Conservation (phyloP, 2,888 invertebrate species). For the Stegophylla sp. region DNA sequence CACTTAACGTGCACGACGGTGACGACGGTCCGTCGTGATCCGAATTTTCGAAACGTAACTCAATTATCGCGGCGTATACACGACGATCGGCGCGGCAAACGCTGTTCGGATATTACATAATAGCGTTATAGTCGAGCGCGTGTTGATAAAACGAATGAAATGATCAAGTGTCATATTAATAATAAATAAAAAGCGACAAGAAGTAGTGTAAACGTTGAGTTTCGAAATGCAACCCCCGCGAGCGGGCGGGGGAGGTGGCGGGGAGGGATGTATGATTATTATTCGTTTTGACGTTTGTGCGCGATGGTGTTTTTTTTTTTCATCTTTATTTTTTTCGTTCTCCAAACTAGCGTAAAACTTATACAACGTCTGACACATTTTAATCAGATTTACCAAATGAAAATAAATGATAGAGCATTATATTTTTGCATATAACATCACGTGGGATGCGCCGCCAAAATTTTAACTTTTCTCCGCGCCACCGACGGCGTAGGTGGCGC, state of each 20-base stretch:
- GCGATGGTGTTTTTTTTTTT: constrained; percentile 13
- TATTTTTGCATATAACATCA: not conserved
- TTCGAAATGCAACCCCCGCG: not conserved
- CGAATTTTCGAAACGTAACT: not conserved
- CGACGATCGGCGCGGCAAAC: not conserved
- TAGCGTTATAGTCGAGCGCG: not conserved
- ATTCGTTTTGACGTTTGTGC: constrained; percentile 22
- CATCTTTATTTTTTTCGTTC: too few relatives aligned
- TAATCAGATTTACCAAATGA: constrained; percentile 21
- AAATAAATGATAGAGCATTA: constrained; percentile 24
- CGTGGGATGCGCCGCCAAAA: not conserved
- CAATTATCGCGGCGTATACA: not conserved
- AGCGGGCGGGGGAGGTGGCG: too few relatives aligned
- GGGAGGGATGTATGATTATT: too few relatives aligned
- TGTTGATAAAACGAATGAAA: not conserved
- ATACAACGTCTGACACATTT: constrained; percentile 42
- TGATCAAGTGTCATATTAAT: constrained; percentile 22
- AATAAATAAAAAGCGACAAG: constrained; percentile 27
- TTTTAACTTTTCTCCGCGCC: not conserved
- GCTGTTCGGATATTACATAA: not conserved
- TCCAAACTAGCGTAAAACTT: not conserved
- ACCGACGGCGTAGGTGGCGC: too few relatives aligned
- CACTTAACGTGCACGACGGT: too few relatives aligned
- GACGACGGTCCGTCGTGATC: not conserved
- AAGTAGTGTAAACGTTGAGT: constrained; percentile 16